Percentiles rank a stretch among this genome's conserved stretches.
Evolutionary conservation across 2,888 invertebrate genomes (phyloP).

Genomic region (Acanthococcus lagerstroemiae): DNA sequence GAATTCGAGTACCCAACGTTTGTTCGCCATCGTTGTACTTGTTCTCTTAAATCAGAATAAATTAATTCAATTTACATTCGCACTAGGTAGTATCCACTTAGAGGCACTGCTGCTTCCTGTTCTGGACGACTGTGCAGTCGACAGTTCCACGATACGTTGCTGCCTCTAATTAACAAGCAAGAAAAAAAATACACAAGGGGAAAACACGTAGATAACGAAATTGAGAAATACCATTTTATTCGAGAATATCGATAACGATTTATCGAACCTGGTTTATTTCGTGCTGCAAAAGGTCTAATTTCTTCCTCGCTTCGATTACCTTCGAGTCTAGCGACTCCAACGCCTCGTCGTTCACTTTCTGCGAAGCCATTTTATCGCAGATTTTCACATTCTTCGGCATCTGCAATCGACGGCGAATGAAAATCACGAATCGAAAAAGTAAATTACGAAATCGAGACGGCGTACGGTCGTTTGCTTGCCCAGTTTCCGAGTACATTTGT

Average conservation of each 20-base stretch:
- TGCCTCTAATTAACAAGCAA: not conserved
- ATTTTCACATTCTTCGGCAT: conserved; percentile 37
- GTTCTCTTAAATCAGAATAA: not conserved
- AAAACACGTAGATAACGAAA: too few relatives aligned
- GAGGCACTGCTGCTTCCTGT: not conserved
- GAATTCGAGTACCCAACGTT: too few relatives aligned
- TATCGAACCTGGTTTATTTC: conserved; percentile 46
- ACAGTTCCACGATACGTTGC: conserved; percentile 4
- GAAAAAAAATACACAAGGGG: not conserved
- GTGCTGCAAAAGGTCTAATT: conserved; percentile 61
- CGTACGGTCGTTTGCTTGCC: conserved; percentile 20
- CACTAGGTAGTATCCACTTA: not conserved
- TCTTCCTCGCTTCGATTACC: conserved; percentile 60
- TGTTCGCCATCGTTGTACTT: not conserved
- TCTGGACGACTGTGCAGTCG: conserved; percentile 2
- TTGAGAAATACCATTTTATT: too few relatives aligned
- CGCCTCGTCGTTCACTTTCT: conserved; percentile 47
- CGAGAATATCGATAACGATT: too few relatives aligned
- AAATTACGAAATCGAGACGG: not conserved
- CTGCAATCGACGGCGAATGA: conserved; percentile 37
- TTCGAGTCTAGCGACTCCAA: conserved; percentile 54
- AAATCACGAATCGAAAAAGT: too few relatives aligned
- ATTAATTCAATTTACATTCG: conserved; percentile 2
- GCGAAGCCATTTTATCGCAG: conserved; percentile 39
- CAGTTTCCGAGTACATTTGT: conserved; percentile 47